These are phyloP conservation scores for Sinohyriopsis cumingii DNA, from an alignment of 2,888 invertebrate species.

Conservation along the genomic window DNA sequence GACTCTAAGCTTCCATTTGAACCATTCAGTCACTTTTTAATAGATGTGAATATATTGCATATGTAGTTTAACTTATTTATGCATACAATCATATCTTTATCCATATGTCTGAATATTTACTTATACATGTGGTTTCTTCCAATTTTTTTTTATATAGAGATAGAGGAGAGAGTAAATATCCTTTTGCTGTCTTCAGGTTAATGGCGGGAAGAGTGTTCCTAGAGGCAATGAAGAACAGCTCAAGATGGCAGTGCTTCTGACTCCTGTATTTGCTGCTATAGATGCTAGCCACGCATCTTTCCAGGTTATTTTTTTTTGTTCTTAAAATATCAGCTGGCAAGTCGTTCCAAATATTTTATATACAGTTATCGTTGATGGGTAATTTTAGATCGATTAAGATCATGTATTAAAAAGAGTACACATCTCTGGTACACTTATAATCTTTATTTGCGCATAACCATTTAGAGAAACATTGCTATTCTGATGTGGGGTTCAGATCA, in stretches of 20 bases:
- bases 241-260: constrained; percentile 28
- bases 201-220: constrained; percentile 28
- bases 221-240: constrained; percentile 37
- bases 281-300: constrained; percentile 54
- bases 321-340: too few relatives aligned
- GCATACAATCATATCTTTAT: background rate
- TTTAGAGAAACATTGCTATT: too few relatives aligned
- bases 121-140: background rate
- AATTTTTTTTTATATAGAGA: background rate
- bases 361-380: too few relatives aligned
- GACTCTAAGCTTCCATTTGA: too few relatives aligned
- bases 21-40: too few relatives aligned
- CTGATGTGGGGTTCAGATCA: too few relatives aligned
- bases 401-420: too few relatives aligned
- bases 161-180: background rate
- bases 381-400: too few relatives aligned
- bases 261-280: constrained; percentile 42
- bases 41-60: background rate
- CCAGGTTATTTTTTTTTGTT: constrained; percentile 18
- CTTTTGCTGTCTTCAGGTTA: constrained; percentile 20
- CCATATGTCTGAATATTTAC: background rate
- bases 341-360: too few relatives aligned
- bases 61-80: background rate
- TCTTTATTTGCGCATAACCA: too few relatives aligned
- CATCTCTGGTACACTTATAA: too few relatives aligned